A percentile compares a stretch with the other conserved stretches of the same genome.
Conservation (phyloP, 2,888 invertebrate species). For the Coleophora flavipennella region DNA sequence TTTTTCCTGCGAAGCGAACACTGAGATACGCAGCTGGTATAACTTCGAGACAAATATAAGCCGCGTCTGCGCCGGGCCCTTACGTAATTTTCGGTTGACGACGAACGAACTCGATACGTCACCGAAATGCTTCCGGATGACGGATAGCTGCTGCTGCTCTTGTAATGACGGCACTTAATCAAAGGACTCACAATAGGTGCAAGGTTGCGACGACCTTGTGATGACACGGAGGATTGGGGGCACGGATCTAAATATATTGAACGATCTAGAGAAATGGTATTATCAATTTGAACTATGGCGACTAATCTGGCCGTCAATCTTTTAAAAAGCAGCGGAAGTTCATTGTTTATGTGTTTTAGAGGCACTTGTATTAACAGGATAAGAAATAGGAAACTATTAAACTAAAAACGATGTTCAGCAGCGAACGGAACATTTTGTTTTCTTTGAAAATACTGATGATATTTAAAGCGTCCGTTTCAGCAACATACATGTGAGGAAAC, state of each 20-base stretch:
- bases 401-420: slow-evolving; percentile 22
- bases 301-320: slow-evolving; percentile 9
- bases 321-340: slow-evolving; percentile 19
- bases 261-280: too few relatives aligned
- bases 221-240: slow-evolving; percentile 1
- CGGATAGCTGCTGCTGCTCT: slow-evolving; percentile 31
- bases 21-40: slow-evolving; percentile 30
- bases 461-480: slow-evolving; percentile 14
- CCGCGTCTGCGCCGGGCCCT: slow-evolving; percentile 57
- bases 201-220: slow-evolving; percentile 40
- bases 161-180: slow-evolving; percentile 34
- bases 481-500: slow-evolving; percentile 16
- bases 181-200: slow-evolving; percentile 26
- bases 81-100: slow-evolving; percentile 64
- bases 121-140: slow-evolving; percentile 57
- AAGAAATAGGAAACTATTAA: slow-evolving; percentile 26
- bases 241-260: background rate
- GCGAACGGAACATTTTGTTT: slow-evolving; percentile 25
- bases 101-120: slow-evolving; percentile 62
- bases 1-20: slow-evolving; percentile 27
- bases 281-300: slow-evolving; percentile 25
- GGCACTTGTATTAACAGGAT: slow-evolving; percentile 18
- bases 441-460: slow-evolving; percentile 21
- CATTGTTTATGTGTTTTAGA: slow-evolving; percentile 12
- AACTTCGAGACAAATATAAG: slow-evolving; percentile 50